A percentile compares a stretch with the other conserved stretches of the same genome.
phyloP scores from a whole-genome alignment of 2,888 invertebrate species.

The Polyommatus iphigenia region DNA sequence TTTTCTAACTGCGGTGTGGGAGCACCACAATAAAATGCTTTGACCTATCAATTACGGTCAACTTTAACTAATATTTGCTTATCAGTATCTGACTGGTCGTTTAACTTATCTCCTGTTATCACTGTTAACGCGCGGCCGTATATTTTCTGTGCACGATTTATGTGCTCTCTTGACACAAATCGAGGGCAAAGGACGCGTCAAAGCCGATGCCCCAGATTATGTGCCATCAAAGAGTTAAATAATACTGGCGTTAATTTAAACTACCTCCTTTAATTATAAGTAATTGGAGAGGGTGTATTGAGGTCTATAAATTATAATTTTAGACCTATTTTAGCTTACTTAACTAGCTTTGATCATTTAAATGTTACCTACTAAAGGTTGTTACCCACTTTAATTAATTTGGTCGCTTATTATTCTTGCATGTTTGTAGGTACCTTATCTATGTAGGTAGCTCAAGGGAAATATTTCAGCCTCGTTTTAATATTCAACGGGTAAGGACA shows the following conservation, averaged over 20 bases:
- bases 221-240: neutral
- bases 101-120: neutral
- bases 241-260: neutral
- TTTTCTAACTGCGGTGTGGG: too few species aligned
- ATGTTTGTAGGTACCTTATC: neutral
- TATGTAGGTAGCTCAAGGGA: neutral
- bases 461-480: constrained; percentile 6
- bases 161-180: constrained; percentile 30
- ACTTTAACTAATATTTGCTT: neutral
- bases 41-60: neutral
- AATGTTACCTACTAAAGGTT: too few species aligned
- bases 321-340: neutral
- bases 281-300: neutral
- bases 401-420: neutral
- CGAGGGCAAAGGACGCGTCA: constrained; percentile 26
- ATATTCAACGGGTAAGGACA: constrained; percentile 5
- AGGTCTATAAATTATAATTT: neutral
- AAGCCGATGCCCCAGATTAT: constrained; percentile 10
- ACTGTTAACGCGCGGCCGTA: neutral
- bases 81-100: neutral
- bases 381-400: neutral
- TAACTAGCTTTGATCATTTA: too few species aligned
- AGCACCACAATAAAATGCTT: neutral
- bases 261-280: neutral
- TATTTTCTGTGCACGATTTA: constrained; percentile 14